Evolutionary conservation across 2,888 invertebrate species (phyloP), one percentile per base, ranked within the genome.

Genomic region (Ichneumon xanthorius): DNA sequence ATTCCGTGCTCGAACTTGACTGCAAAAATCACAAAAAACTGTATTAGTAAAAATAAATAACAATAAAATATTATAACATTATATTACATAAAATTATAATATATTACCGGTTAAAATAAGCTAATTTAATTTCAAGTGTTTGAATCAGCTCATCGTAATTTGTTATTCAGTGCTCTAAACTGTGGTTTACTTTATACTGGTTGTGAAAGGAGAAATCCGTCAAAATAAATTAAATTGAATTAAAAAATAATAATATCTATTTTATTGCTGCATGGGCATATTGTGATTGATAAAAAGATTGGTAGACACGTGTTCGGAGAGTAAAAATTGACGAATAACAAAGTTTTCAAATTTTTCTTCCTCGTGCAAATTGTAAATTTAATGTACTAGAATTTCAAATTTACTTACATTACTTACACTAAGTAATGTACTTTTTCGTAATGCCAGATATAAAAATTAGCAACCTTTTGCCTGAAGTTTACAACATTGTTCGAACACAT

Each of bases 1-100:
- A 98, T 95, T 99, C 99, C 88, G 98, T 98, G 94, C 98, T 99
- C 91, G 98, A 98, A 95, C 97, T 98, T 93, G 98, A 98, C 97
- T 98, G 95, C 55, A 95, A 95, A 78, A 88, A 87, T 81, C 82
- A 80, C 86, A 82, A 68, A 75, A 85, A 19, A 78, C 30, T 40
- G 70, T 33, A 45, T 45, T 72, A 40, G 53, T 26, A 6, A 67
- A 63, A 71, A 53, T 68, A 1, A 65, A 37, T 9, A 9, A 37
- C 9, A 7, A 2, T 33, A 11, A 45, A 19, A 5, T 61, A n/a
- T n/a, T 16, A 65, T 63, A 37, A 37, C 1, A 33, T 6, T 33
- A 33, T 0, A 33, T 33, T 6, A 33, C 6, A 33, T 37, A 1
- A 37, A 37, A 37, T 7, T n/a, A 4, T 19, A 53, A 53, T 50